Percentiles rank a stretch among this genome's conserved stretches.
Evolutionary conservation across 30 jellyfish, hydroid and myxozoan genomes (phyloP).

Genomic region (Pelagia noctiluca): DNA sequence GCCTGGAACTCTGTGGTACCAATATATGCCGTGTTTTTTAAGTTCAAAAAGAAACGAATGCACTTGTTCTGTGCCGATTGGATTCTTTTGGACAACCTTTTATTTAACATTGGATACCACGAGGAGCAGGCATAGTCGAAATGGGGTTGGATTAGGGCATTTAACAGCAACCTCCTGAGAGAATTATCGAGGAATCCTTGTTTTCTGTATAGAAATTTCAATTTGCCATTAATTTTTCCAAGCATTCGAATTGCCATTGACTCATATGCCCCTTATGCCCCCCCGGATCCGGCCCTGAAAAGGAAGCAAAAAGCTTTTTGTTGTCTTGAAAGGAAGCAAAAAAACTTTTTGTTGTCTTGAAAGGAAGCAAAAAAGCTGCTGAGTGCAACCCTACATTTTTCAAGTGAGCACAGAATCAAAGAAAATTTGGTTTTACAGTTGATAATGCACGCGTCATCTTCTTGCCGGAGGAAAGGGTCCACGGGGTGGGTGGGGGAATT

Average conservation of each 20-base stretch:
- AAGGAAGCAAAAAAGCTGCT: too few species aligned
- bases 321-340: too few species aligned
- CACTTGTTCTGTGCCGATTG: slow-evolving; percentile 1
- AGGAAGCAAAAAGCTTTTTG: too few species aligned
- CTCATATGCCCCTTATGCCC: too few species aligned
- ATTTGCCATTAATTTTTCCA: neutral
- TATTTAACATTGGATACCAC: slow-evolving; percentile 37
- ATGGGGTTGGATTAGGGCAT: slow-evolving; percentile 50
- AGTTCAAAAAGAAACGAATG: neutral
- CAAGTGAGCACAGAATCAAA: too few species aligned
- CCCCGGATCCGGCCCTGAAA: too few species aligned
- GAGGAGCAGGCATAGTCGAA: slow-evolving; percentile 38
- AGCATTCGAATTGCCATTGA: neutral
- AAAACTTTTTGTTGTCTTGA: too few species aligned
- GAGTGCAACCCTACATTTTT: too few species aligned
- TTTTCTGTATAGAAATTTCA: neutral
- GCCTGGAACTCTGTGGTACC: neutral
- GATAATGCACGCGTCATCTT: too few species aligned
- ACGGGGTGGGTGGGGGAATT: too few species aligned
- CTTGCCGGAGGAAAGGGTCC: too few species aligned
- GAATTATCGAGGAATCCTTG: slow-evolving; percentile 15
- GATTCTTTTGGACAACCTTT: slow-evolving; percentile 27
- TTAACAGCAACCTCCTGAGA: slow-evolving; percentile 41
- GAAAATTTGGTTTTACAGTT: too few species aligned
- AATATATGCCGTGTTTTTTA: neutral